Conservation (phyloP, 2,888 invertebrate genomes). For the Eupithecia dodoneata region DNA sequence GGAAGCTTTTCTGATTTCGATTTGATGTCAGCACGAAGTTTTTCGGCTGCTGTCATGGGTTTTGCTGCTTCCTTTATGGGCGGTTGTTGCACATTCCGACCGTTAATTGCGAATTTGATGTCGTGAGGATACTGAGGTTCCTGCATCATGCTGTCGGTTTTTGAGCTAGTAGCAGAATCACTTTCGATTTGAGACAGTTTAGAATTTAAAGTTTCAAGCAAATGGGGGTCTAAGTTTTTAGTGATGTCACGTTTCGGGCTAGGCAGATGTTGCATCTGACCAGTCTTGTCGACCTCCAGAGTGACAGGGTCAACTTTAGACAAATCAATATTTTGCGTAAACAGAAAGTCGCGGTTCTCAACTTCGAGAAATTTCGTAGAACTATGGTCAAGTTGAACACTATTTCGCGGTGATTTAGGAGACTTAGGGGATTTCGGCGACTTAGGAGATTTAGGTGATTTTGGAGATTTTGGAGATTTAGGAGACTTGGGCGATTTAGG, state of each 20-base stretch:
- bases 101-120: conserved; percentile 81
- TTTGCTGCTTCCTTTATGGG: conserved; percentile 72
- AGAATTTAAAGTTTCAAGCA: conserved; percentile 88
- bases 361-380: conserved; percentile 77
- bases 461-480: conserved; percentile 87
- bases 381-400: conserved; percentile 67
- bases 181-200: conserved; percentile 91
- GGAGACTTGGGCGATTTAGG: conserved; percentile 82
- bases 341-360: conserved; percentile 86
- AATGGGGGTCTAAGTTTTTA: conserved; percentile 86
- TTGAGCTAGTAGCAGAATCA: conserved; percentile 89
- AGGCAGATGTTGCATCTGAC: conserved; percentile 85
- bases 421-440: conserved; percentile 84
- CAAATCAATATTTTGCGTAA: conserved; percentile 89
- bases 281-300: conserved; percentile 87
- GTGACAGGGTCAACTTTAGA: conserved; percentile 90
- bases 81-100: conserved; percentile 71
- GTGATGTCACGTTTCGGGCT: conserved; percentile 90
- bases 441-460: conserved; percentile 86
- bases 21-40: conserved; percentile 81
- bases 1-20: conserved; percentile 85
- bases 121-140: conserved; percentile 83
- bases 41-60: conserved; percentile 77
- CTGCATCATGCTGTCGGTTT: conserved; percentile 87
- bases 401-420: conserved; percentile 81